Evolutionary conservation across 1,140 invertebrate species (phyloP), one percentile per base, ranked within the genome.

Genomic region (Penaeus chinensis): DNA sequence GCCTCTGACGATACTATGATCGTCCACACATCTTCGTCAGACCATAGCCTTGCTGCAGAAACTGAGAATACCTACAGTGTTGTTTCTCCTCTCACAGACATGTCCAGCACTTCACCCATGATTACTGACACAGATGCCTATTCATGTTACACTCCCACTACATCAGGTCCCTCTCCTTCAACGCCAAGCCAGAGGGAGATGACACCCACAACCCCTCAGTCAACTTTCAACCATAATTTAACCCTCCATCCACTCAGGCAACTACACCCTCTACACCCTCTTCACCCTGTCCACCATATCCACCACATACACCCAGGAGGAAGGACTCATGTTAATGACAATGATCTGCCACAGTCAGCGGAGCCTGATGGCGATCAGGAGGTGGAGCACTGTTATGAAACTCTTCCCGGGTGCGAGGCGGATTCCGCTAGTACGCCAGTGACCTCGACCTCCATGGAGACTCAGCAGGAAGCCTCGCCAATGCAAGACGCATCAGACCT

Each of bases 1-100:
- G 88, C 89, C 54, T 90, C 89, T 62, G 89, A 90, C 71, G 89
- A 90, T 32, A 90, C 89, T 19, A 90, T 90, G 89, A 90, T 90
- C n/a, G 89, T 90, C 54, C 89, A 90, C 69, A 90, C 89, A 3
- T 90, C 89, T 63, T 90, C 89, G 1, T 90, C 89, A 24, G 87
- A 89, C 69, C 89, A 88, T 24, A 88, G 87, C 65, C 87, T 90
- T 11, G 87, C 84, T 27, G 87, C 84, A 62, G 89, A 90, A 37
- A 89, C 89, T 20, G 89, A 90, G 61, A 90, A 90, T 71, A 90
- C 87, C 2, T 90, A 90, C 66, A 90, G 89, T 82, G 84, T 90
- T 20, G 86, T 89, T 18, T 90, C 89, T 61, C 89, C 89, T 19
- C 61, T 89, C 3, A 89, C 89, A 60, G 88, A 90, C 61, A 82